Evolutionary conservation across 2,797 vertebrate genomes (phyloP).

Genomic region (Melanotaenia boesemani): DNA sequence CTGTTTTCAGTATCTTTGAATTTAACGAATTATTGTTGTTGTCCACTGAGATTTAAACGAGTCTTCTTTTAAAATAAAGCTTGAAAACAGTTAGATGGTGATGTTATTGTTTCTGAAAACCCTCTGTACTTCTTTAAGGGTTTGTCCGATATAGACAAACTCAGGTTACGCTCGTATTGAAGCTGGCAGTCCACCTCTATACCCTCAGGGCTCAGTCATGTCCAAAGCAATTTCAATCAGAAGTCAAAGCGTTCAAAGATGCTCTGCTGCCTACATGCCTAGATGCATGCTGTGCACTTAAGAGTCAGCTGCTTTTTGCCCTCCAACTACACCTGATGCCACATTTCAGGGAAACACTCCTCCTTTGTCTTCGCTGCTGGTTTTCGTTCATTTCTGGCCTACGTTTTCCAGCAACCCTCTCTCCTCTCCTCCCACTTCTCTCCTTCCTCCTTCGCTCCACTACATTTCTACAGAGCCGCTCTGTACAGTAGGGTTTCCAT

Average conservation of each 20-base stretch:
- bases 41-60: too few relatives aligned
- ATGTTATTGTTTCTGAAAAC: not conserved
- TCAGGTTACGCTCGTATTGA: conserved; percentile 12
- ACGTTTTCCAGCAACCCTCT: conserved; percentile 48
- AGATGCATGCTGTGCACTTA: conserved; percentile 28
- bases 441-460: conserved; percentile 63
- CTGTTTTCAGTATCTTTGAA: too few relatives aligned
- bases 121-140: not conserved
- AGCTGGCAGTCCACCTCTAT: conserved; percentile 20
- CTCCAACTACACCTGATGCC: conserved; percentile 52
- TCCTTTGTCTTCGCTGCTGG: conserved; percentile 29
- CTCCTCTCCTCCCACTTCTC: conserved; percentile 57
- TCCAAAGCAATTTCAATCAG: conserved; percentile 35
- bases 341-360: conserved; percentile 52
- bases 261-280: conserved; percentile 42
- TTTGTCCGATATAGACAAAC: conserved; percentile 1
- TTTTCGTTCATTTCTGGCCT: conserved; percentile 41
- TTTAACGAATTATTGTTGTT: too few relatives aligned
- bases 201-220: conserved; percentile 26
- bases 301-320: conserved; percentile 34
- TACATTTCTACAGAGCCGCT: conserved; percentile 65
- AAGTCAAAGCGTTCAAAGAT: conserved; percentile 39
- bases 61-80: too few relatives aligned
- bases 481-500: conserved; percentile 85
- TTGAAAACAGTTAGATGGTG: not conserved